A percentile compares a stretch with the other conserved stretches of the same genome.
Conservation (phyloP, 2,113 vertebrate species). For the Ia io region DNA sequence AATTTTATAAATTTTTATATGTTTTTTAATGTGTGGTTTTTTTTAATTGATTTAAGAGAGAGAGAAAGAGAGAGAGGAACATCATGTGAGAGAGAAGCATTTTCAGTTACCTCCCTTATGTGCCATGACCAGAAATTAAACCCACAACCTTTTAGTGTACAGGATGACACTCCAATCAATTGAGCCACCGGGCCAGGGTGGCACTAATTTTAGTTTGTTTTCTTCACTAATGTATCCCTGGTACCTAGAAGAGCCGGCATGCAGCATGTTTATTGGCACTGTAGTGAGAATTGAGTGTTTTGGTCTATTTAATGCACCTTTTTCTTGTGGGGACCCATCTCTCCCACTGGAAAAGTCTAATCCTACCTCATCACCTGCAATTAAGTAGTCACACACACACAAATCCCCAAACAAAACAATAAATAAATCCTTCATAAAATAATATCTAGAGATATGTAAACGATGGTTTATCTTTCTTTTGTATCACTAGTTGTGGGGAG, state of each 20-base stretch:
- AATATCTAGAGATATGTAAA: neutral
- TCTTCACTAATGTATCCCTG: neutral
- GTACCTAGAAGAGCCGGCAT: neutral
- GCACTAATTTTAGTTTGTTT: neutral
- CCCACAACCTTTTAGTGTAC: neutral
- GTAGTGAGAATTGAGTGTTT: neutral
- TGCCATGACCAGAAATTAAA: neutral
- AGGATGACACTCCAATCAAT: neutral
- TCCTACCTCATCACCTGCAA: neutral
- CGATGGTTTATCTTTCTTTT: neutral
- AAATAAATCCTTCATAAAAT: neutral
- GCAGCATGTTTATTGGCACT: neutral
- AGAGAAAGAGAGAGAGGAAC: neutral
- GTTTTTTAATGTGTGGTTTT: neutral
- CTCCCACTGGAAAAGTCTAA: neutral
- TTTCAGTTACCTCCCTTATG: neutral
- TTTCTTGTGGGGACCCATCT: neutral
- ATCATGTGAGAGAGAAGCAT: neutral
- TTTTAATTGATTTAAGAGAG: neutral
- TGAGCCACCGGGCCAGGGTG: neutral
- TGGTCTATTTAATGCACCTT: neutral
- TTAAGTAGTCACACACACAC: neutral
- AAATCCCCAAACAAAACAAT: neutral
- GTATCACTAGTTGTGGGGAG: neutral
- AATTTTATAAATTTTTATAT: neutral